Percentiles rank a stretch among this genome's conserved stretches.
These are phyloP conservation scores for Ashinkailepas kermadecensis DNA, from an alignment of 2,888 invertebrate genomes.

Conservation along the genomic window DNA sequence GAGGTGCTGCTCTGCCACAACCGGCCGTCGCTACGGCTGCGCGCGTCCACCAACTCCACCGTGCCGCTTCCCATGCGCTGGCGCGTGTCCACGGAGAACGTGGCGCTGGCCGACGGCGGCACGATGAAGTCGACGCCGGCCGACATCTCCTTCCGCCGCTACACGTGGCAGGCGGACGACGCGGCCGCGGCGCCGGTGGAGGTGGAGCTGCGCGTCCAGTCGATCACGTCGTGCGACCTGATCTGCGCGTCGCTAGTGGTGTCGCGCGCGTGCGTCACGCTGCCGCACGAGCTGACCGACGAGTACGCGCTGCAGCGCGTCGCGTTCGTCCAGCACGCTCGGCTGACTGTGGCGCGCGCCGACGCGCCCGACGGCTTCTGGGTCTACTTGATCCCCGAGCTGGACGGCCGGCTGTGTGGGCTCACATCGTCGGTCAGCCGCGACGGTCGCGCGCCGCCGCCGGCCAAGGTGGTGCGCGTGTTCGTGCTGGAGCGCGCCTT, in stretches of 20 bases:
- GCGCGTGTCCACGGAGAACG: constrained; percentile 15
- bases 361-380: constrained; percentile 18
- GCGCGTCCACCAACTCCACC: neutral
- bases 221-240: neutral
- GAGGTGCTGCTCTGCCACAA: constrained; percentile 13
- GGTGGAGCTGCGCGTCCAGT: neutral
- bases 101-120: neutral
- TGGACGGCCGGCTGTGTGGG: neutral
- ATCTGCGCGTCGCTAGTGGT: neutral
- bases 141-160: neutral
- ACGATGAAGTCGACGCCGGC: constrained; percentile 6
- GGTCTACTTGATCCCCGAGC: constrained; percentile 8
- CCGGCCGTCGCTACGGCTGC: neutral
- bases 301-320: neutral
- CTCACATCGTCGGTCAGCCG: neutral
- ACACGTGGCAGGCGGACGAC: neutral
- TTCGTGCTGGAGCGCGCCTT: neutral
- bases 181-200: neutral
- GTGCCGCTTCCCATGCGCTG: neutral
- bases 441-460: neutral
- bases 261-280: neutral
- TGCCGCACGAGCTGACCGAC: constrained; percentile 1
- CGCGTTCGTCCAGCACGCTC: neutral
- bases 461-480: neutral
- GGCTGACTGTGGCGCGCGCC: neutral